Evolutionary conservation across 2,797 vertebrate species (phyloP), one percentile per base, ranked within the genome.

Genomic region (Petrocephalus sullivani): DNA sequence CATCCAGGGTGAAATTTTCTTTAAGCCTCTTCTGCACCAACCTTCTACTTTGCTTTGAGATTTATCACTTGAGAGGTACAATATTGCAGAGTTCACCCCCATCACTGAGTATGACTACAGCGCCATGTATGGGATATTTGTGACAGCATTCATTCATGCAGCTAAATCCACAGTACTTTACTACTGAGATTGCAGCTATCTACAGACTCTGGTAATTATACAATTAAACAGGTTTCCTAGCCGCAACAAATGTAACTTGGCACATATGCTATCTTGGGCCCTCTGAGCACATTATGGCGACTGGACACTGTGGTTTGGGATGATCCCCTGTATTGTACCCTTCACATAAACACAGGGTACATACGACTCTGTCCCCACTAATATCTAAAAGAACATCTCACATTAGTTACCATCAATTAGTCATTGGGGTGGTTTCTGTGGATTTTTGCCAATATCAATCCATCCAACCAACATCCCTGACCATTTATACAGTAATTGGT

Each of bases 21-120:
- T 75, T 75, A 75, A 75, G 14, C 3, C 37, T 78, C 5, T 19
- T 12, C 2, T 49, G 75, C 5, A n/a, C 19, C 75, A 78, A 71
- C 64, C 64, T 37, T 71, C 28, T 78, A 49, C 75, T n/a, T 78
- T 78, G 75, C 75, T 78, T 78, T 78, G 16, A 78, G 71, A 78
- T 78, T 78, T 78, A n/a, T 78, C 75, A 49, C 6, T 78, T 14
- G 75, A 41, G 75, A 78, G 75, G 75, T 49, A n/a, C 75, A 41
- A 78, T 19, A 71, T 71, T 71, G 46, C 7, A 49, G 41, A 46
- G 14, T 78, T 78, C 37, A 78, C 71, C 71, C 71, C 33, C 71
- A 46, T 78, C 71, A 78, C 16, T 75, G 12, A 16, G 37, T n/a
- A 78, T 78, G 54, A 56, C 54, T 56, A 14, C 54, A 56, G 12